Evolutionary conservation across 2,888 invertebrate genomes (phyloP), one percentile per base, ranked within the genome.

Genomic region (Arge pagana): DNA sequence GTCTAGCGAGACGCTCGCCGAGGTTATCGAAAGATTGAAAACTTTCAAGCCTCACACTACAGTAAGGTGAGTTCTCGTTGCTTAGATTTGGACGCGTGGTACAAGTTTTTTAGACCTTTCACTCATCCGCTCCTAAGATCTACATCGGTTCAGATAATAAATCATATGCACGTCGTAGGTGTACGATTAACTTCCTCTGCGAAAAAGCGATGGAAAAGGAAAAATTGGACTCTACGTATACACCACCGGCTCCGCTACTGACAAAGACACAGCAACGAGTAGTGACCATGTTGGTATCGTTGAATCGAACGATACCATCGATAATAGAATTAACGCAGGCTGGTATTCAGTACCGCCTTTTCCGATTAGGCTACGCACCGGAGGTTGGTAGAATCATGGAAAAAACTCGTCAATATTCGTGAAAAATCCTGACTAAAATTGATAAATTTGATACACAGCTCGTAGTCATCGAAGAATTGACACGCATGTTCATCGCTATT

Each of bases 221-320:
- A 54, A 56, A 58, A 37, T 60, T 77, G 5, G 77, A 78, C 55
- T 70, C 58, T 16, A 67, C 68, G 42, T 62, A 73, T 53, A 74
- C 76, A 24, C 77, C 79, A 7, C 78, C 78, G 19, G 79, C 79
- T n/a, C 80, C 80, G 4, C 54, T 77, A 23, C 71, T 81, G 76
- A 77, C 79, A 3, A 66, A 59, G 54, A 67, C 71, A 1, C 78
- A 80, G 42, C 75, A 79, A 56, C 74, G 73, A 54, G 63, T 80
- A 28, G 60, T 76, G 16, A 68, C 75, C 4, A 64, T 80, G 43
- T 66, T 80, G 52, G 50, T 64, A 7, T 63, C 68, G 52, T 60
- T 80, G 13, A 71, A 78, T 37, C 59, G 63, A 21, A 62, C 53
- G 23, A 62, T 56, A 45, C 61, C 67, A n/a, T 56, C 53, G 4